These are phyloP conservation scores for Anoura caudifer DNA, from an alignment of 2,113 vertebrate genomes.

Conservation along the genomic window DNA sequence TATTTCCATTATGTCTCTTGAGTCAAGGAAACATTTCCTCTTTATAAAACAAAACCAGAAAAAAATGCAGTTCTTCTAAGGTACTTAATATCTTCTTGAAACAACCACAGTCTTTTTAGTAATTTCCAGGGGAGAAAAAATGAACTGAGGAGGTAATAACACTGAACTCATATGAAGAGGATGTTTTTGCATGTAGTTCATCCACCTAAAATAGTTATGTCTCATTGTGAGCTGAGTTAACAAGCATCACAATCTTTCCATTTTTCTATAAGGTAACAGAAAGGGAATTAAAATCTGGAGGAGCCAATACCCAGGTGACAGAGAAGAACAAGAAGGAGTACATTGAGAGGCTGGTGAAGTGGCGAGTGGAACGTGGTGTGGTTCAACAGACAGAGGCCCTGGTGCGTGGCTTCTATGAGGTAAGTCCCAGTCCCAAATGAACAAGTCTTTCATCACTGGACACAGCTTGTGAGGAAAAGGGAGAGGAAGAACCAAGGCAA, in stretches of 20 bases:
- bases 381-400: conserved; percentile 91
- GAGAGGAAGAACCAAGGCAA: neutral
- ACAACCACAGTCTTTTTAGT: neutral
- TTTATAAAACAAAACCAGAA: neutral
- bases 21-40: neutral
- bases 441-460: accelerated
- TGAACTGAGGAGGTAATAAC: neutral
- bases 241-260: neutral
- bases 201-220: neutral
- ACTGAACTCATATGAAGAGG: neutral
- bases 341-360: conserved; percentile 98
- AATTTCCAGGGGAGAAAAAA: neutral
- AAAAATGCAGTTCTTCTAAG: neutral
- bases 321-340: conserved; percentile 99
- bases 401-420: conserved; percentile 98
- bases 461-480: neutral
- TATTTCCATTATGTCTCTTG: neutral
- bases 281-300: conserved; percentile 95
- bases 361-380: conserved; percentile 77
- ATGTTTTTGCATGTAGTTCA: neutral
- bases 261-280: conserved; percentile 90
- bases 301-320: conserved; percentile 94
- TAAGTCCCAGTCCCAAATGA: conserved; percentile 53
- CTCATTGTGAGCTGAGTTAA: neutral
- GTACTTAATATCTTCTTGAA: neutral